These are phyloP conservation scores for Dynastes maya DNA, from an alignment of 2,888 invertebrate species.

Conservation along the genomic window DNA sequence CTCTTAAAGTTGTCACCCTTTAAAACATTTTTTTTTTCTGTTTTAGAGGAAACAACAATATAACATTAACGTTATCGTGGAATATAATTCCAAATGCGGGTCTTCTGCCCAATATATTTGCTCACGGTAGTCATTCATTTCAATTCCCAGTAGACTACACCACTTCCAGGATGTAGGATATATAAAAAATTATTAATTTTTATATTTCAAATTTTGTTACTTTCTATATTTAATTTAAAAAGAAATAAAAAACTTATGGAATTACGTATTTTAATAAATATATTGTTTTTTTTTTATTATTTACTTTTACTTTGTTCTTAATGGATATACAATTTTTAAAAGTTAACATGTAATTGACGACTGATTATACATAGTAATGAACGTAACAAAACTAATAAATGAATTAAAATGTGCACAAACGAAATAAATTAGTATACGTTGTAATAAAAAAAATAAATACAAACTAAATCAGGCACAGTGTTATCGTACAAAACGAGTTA, in stretches of 20 bases:
- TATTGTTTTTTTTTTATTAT: constrained; percentile 29
- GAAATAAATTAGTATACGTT: constrained; percentile 45
- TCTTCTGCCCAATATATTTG: constrained; percentile 89
- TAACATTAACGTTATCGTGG: constrained; percentile 96
- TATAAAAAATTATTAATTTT: constrained; percentile 40
- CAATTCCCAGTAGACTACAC: constrained; percentile 94
- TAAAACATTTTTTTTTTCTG: constrained; percentile 6
- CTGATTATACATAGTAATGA: constrained; percentile 42
- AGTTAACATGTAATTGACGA: constrained; percentile 50
- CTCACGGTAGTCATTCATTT: constrained; percentile 88
- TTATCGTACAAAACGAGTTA: constrained; percentile 12
- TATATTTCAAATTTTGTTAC: constrained; percentile 29
- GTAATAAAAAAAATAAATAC: constrained; percentile 36
- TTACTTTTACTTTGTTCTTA: constrained; percentile 22
- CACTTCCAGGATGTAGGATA: constrained; percentile 74
- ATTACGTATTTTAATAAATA: constrained; percentile 46
- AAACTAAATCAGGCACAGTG: constrained; percentile 45
- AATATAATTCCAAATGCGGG: constrained; percentile 99
- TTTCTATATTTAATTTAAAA: constrained; percentile 36
- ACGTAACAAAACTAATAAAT: constrained; percentile 20
- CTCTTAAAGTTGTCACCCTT: neutral
- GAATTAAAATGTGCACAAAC: constrained; percentile 43
- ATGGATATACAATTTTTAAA: constrained; percentile 41
- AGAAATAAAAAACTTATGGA: constrained; percentile 33
- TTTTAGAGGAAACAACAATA: constrained; percentile 91